Percentiles rank a stretch among this genome's conserved stretches.
Evolutionary conservation across 2,797 vertebrate species (phyloP).

Genomic region (Onychomys arenicola): DNA sequence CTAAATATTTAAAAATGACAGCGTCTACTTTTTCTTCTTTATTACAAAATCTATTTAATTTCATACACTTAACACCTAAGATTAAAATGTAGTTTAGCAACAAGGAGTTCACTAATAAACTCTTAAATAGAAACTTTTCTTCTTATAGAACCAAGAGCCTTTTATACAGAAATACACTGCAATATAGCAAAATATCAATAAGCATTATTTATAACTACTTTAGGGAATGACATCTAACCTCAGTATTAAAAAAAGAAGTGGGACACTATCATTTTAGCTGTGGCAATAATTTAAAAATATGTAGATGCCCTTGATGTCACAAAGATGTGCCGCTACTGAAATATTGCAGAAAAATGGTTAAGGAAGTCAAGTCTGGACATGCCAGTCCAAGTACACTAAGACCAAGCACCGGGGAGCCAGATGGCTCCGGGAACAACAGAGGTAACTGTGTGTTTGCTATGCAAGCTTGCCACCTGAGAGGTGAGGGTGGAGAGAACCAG

Average conservation of each 20-base stretch:
- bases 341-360: slow-evolving; percentile 46
- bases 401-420: slow-evolving; percentile 66
- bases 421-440: neutral
- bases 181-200: slow-evolving; percentile 88
- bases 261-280: slow-evolving; percentile 86
- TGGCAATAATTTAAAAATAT: slow-evolving; percentile 80
- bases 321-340: slow-evolving; percentile 75
- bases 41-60: slow-evolving; percentile 49
- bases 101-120: neutral
- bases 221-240: slow-evolving; percentile 88
- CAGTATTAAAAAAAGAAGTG: slow-evolving; percentile 83
- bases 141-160: slow-evolving; percentile 83
- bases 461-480: neutral
- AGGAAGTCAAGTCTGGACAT: slow-evolving; percentile 10
- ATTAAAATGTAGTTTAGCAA: slow-evolving; percentile 39
- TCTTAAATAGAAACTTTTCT: slow-evolving; percentile 61
- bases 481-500: neutral
- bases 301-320: slow-evolving; percentile 67
- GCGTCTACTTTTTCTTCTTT: slow-evolving; percentile 31
- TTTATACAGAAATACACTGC: slow-evolving; percentile 85
- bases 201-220: slow-evolving; percentile 89
- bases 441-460: neutral
- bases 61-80: slow-evolving; percentile 20
- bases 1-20: slow-evolving; percentile 29
- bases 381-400: slow-evolving; percentile 72